Percentiles rank a stretch among this genome's conserved stretches.
Evolutionary conservation across 2,888 invertebrate species (phyloP).

Genomic region (Tryphoninae sp.): DNA sequence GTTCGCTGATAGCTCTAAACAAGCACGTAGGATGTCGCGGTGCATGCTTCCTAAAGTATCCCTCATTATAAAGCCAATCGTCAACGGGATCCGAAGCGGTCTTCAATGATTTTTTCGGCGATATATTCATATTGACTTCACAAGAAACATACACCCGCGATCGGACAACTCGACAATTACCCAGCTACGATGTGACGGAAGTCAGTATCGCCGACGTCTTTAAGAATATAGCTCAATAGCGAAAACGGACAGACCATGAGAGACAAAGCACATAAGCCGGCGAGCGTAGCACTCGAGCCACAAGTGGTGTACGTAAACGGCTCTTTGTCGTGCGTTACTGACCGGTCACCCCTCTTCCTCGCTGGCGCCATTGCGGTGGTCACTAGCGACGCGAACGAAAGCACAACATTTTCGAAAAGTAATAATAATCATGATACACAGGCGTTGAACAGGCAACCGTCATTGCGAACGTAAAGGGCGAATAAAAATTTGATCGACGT

Average conservation of each 20-base stretch:
- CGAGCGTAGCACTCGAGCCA: neutral
- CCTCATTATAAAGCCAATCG: conserved; percentile 90
- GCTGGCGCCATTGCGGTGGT: neutral
- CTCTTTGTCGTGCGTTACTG: neutral
- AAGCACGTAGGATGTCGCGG: conserved; percentile 94
- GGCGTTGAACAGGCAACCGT: neutral
- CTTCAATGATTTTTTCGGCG: conserved; percentile 72
- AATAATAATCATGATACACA: neutral
- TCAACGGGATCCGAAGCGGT: conserved; percentile 82
- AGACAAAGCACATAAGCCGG: conserved; percentile 8
- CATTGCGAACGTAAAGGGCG: neutral
- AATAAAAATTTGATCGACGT: neutral
- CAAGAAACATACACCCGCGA: neutral
- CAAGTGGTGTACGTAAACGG: conserved; percentile 1
- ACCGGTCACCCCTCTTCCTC: neutral
- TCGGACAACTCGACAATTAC: conserved; percentile 1
- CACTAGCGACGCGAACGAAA: neutral
- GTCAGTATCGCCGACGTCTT: neutral
- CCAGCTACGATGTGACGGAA: conserved; percentile 1
- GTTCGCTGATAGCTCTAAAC: conserved; percentile 94
- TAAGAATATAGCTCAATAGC: neutral
- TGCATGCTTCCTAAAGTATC: conserved; percentile 92
- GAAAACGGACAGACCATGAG: neutral
- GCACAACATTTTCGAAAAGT: neutral
- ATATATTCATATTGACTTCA: conserved; percentile 70